These are phyloP conservation scores for Thripadectes ignobilis DNA, from an alignment of 2,797 vertebrate genomes.

Conservation along the genomic window DNA sequence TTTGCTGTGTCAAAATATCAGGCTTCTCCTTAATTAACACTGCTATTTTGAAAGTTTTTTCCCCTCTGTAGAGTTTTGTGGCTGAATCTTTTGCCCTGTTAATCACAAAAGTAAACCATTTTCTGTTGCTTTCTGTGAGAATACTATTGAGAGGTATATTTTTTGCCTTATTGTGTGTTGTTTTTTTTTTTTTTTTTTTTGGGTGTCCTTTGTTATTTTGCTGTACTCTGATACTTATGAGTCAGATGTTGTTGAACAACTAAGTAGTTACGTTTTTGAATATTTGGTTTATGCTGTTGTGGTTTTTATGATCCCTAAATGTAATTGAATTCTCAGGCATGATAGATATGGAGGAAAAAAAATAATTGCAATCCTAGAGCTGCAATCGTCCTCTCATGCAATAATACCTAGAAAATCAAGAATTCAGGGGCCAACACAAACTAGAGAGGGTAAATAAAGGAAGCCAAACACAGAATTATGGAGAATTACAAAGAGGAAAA, in stretches of 20 bases:
- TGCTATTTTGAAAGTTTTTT: neutral
- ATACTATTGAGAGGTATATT: neutral
- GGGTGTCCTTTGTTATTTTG: neutral
- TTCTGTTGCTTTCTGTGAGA: neutral
- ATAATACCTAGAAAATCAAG: neutral
- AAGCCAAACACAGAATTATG: neutral
- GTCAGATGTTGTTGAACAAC: neutral
- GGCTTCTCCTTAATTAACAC: constrained; percentile 12
- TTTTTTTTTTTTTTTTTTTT: neutral
- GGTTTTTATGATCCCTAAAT: neutral
- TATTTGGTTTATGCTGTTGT: neutral
- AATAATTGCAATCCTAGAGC: neutral
- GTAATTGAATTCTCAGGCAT: neutral
- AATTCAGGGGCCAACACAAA: neutral
- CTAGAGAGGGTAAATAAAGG: neutral
- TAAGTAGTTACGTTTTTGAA: neutral
- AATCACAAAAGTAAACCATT: neutral
- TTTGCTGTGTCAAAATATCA: constrained; percentile 46
- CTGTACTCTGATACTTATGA: neutral
- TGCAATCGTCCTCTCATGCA: neutral
- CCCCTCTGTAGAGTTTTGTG: neutral
- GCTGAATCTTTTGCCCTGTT: neutral
- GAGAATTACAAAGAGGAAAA: neutral
- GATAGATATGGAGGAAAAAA: neutral
- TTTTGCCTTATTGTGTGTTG: neutral